Conservation (phyloP, 1,140 invertebrate species). For the Formica exsecta region DNA sequence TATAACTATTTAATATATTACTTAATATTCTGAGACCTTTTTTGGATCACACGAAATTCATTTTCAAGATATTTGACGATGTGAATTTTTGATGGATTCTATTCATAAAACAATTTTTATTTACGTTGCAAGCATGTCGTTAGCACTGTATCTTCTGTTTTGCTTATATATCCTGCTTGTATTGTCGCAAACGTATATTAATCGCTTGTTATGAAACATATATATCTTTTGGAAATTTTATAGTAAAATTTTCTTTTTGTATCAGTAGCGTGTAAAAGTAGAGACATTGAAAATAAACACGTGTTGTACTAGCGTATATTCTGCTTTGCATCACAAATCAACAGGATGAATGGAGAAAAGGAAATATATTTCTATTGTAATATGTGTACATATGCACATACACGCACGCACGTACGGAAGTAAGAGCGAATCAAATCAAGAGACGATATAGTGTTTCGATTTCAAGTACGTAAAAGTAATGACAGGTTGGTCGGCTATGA, state of each 20-base stretch:
- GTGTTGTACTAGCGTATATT: neutral
- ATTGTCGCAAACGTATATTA: neutral
- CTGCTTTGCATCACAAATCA: neutral
- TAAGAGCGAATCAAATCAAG: too few species aligned
- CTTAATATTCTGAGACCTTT: too few species aligned
- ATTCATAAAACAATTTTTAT: neutral
- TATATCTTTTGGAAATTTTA: neutral
- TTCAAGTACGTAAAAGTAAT: too few species aligned
- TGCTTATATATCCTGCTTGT: neutral
- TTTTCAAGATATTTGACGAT: too few species aligned
- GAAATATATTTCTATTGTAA: neutral
- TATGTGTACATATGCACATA: neutral
- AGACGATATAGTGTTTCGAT: too few species aligned
- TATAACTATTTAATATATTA: too few species aligned
- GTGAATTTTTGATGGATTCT: neutral
- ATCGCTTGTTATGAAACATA: neutral
- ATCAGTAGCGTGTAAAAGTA: neutral
- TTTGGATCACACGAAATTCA: too few species aligned
- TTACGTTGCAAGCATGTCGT: neutral
- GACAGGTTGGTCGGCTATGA: too few species aligned
- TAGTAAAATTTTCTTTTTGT: slow-evolving; percentile 1
- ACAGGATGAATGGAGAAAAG: neutral
- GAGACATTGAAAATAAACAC: neutral
- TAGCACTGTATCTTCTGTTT: neutral
- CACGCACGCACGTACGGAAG: neutral